Percentiles rank a stretch among this genome's conserved stretches.
These are phyloP conservation scores for Ceratitis capitata DNA, from an alignment of 1,140 invertebrate genomes.

Conservation along the genomic window DNA sequence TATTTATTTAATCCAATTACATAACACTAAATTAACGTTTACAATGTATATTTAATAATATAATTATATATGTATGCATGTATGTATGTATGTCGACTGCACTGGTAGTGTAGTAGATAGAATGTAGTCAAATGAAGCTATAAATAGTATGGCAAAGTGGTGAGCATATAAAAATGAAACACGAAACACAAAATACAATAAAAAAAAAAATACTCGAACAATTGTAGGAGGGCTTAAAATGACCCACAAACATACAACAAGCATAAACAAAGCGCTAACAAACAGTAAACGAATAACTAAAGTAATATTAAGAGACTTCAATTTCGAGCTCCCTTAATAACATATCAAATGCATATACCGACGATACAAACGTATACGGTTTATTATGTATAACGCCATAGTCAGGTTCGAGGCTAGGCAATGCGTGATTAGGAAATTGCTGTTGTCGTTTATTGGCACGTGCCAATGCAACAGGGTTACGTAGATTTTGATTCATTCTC, in stretches of 20 bases:
- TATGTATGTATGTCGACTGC: too few relatives aligned
- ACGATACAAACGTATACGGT: conserved; percentile 62
- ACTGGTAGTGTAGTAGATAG: not conserved
- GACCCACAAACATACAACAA: not conserved
- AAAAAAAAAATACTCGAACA: not conserved
- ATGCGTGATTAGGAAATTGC: conserved; percentile 47
- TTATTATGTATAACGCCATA: conserved; percentile 58
- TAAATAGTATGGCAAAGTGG: not conserved
- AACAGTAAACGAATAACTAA: not conserved
- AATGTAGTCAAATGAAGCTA: not conserved
- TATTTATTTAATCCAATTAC: too few relatives aligned
- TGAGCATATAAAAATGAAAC: not conserved
- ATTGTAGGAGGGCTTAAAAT: not conserved
- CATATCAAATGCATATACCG: conserved; percentile 62
- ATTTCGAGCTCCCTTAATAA: conserved; percentile 56
- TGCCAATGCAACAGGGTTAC: conserved; percentile 47
- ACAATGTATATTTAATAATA: not conserved
- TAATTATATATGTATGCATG: too few relatives aligned
- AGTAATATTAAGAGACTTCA: conserved; percentile 44
- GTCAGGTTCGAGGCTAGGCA: conserved; percentile 60
- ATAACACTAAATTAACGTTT: not conserved
- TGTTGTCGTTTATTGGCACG: conserved; percentile 40
- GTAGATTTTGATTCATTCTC: conserved; percentile 62
- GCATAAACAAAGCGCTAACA: not conserved
- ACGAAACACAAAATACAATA: not conserved